Conservation (phyloP, 2,888 invertebrate species). For the Lacanobia wlatinum region DNA sequence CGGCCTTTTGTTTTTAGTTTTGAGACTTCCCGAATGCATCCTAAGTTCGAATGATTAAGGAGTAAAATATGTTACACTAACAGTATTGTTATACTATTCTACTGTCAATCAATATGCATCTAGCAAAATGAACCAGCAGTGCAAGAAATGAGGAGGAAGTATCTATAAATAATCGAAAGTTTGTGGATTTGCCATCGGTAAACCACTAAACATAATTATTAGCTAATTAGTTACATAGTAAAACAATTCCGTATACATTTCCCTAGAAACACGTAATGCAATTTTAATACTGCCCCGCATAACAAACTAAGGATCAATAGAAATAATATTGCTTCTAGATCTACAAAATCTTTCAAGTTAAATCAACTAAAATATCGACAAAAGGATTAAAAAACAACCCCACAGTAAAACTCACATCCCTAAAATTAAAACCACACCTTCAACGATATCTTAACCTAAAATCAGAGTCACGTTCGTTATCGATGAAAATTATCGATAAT, state of each 20-base stretch:
- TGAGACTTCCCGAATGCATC: background rate
- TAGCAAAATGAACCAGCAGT: background rate
- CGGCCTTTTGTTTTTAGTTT: too few species aligned
- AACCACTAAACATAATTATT: background rate
- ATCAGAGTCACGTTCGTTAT: slow-evolving; percentile 62
- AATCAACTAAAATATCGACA: background rate
- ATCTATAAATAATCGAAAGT: background rate
- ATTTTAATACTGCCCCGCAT: background rate
- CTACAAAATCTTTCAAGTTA: background rate
- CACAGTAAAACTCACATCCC: slow-evolving; percentile 20
- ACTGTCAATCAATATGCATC: background rate
- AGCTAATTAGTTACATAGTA: background rate
- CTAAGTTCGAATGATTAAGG: too few species aligned
- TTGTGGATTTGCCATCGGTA: background rate
- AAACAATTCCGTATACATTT: background rate
- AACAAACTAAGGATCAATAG: background rate
- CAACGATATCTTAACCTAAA: slow-evolving; percentile 52
- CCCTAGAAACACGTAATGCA: too few species aligned
- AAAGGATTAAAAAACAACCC: background rate
- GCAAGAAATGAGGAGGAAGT: background rate
- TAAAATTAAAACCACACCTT: slow-evolving; percentile 44
- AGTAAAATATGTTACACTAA: too few species aligned
- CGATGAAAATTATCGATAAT: slow-evolving; percentile 64
- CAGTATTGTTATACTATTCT: background rate
- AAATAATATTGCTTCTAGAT: background rate